A percentile compares a stretch with the other conserved stretches of the same genome.
phyloP scores from a whole-genome alignment of 2,113 vertebrate genomes.

The Erythrocebus patas region DNA sequence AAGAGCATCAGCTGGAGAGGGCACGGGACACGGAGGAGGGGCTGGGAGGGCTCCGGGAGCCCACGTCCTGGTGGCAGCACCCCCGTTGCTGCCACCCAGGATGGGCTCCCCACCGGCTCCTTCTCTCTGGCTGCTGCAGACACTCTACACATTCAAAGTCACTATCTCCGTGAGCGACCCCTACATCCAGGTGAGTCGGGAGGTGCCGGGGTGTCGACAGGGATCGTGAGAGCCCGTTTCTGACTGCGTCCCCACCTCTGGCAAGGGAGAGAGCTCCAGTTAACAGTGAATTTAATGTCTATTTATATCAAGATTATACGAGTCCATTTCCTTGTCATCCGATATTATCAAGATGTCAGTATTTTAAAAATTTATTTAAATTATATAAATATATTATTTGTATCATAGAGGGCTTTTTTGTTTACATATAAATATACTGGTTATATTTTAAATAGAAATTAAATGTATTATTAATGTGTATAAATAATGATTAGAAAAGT shows the following conservation, averaged over 20 bases:
- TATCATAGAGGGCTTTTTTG: neutral
- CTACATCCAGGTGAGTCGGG: neutral
- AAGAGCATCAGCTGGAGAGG: neutral
- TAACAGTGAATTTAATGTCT: neutral
- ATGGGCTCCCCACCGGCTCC: neutral
- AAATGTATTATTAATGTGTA: neutral
- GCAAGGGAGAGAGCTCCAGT: neutral
- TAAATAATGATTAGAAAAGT: neutral
- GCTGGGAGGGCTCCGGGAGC: neutral
- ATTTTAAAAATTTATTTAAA: neutral
- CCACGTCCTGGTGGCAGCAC: fast-evolving
- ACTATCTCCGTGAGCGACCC: neutral
- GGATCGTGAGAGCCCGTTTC: fast-evolving
- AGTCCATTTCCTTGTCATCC: neutral
- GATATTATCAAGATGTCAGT: neutral
- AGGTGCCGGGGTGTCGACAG: neutral
- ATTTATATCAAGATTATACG: neutral
- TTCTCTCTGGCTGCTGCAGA: slow-evolving; percentile 32
- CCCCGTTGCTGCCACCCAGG: fast-evolving
- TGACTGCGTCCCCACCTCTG: neutral
- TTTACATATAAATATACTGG: neutral
- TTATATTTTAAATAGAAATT: neutral
- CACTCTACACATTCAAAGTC: fast-evolving
- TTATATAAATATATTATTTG: neutral
- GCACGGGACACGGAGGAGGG: fast-evolving